Evolutionary conservation across 2,113 vertebrate species (phyloP).

Genomic region (Gambusia holbrooki): DNA sequence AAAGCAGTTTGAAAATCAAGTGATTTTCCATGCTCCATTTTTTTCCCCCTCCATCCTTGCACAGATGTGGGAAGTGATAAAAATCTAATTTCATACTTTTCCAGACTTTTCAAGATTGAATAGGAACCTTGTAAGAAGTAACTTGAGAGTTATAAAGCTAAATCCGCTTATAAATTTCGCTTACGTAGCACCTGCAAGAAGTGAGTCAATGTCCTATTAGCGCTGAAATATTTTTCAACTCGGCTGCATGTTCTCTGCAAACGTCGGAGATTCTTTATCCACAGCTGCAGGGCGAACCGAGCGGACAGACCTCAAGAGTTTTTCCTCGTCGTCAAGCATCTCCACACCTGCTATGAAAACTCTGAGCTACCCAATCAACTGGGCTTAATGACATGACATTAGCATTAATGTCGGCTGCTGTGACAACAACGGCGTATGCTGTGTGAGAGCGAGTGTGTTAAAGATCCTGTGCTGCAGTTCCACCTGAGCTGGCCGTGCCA

Average conservation of each 20-base stretch:
- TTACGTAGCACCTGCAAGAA: conserved; percentile 6
- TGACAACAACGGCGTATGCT: conserved; percentile 23
- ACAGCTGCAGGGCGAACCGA: conserved; percentile 1
- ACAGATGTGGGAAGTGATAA: background rate
- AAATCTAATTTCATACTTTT: background rate
- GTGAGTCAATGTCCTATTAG: conserved; percentile 13
- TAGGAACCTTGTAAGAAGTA: background rate
- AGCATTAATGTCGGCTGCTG: conserved; percentile 53
- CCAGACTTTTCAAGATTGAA: background rate
- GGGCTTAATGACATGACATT: conserved; percentile 40
- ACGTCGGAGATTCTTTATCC: conserved; percentile 35
- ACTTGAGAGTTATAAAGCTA: background rate
- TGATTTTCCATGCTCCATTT: too few relatives aligned
- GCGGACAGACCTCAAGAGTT: conserved; percentile 9
- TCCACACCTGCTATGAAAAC: conserved; percentile 51
- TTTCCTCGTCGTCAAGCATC: conserved; percentile 20
- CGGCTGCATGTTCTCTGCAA: conserved; percentile 15
- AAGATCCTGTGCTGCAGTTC: conserved; percentile 32
- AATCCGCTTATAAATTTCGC: background rate
- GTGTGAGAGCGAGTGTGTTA: conserved; percentile 6
- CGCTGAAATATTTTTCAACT: conserved; percentile 33
- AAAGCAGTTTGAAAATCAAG: too few relatives aligned
- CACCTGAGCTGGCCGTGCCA: conserved; percentile 65
- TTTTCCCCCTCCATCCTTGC: background rate
- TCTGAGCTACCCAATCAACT: conserved; percentile 36